phyloP scores from a whole-genome alignment of 2,888 invertebrate species.

The Drosophila tanythrix region DNA sequence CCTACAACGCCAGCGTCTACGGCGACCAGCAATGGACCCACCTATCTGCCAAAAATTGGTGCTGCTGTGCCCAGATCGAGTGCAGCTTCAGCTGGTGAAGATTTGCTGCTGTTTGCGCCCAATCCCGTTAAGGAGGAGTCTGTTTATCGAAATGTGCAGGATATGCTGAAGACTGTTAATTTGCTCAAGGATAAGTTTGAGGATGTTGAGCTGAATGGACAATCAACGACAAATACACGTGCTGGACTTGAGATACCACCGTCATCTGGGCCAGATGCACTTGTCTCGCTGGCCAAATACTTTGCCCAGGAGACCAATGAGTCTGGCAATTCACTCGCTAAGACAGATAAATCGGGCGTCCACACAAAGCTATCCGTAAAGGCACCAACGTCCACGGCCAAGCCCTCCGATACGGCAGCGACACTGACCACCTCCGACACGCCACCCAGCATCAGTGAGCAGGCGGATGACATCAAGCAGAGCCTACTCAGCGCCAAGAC shows the following conservation, averaged over 20 bases:
- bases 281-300: constrained; percentile 92
- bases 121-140: constrained; percentile 68
- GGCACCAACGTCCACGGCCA: constrained; percentile 43
- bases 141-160: constrained; percentile 89
- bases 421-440: constrained; percentile 71
- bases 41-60: constrained; percentile 77
- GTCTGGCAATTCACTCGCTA: constrained; percentile 65
- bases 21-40: constrained; percentile 78
- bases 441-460: constrained; percentile 77
- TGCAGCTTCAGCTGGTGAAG: constrained; percentile 65
- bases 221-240: constrained; percentile 85
- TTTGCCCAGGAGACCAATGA: constrained; percentile 87
- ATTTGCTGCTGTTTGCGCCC: constrained; percentile 75
- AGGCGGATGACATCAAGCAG: constrained; percentile 86
- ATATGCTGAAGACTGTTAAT: constrained; percentile 89
- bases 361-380: constrained; percentile 60
- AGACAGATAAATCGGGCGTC: constrained; percentile 44
- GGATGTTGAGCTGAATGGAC: constrained; percentile 84
- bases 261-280: constrained; percentile 91
- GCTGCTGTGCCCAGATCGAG: constrained; percentile 56
- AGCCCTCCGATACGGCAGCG: constrained; percentile 74
- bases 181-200: constrained; percentile 86
- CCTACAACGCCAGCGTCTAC: constrained; percentile 69
- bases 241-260: constrained; percentile 89
- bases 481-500: constrained; percentile 87